phyloP scores from a whole-genome alignment of 1,140 invertebrate species.

The Camponotus pennsylvanicus region DNA sequence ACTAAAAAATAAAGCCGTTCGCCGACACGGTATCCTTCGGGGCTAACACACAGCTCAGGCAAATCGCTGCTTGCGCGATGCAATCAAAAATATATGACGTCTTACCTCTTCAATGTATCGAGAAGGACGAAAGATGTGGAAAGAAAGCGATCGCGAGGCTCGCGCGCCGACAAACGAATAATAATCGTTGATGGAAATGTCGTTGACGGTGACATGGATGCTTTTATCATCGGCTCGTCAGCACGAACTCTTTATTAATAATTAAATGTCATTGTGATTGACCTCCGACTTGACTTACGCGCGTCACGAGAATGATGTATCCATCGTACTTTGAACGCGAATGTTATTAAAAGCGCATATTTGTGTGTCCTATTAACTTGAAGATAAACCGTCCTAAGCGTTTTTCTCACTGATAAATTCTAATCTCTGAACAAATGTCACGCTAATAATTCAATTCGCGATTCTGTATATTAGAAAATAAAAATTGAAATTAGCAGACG shows the following conservation, averaged over 20 bases:
- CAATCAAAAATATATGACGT: conserved; percentile 63
- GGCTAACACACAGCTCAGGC: conserved; percentile 53
- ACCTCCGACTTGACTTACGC: conserved; percentile 44
- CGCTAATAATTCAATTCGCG: not conserved
- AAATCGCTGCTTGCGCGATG: conserved; percentile 64
- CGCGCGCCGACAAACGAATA: conserved; percentile 26
- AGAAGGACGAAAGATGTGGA: conserved; percentile 20
- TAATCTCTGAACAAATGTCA: not conserved
- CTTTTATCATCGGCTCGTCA: conserved; percentile 46
- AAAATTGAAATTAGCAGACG: not conserved
- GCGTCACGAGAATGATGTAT: conserved; percentile 57
- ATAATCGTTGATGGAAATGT: conserved; percentile 55
- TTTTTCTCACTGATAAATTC: not conserved
- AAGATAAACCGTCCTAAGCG: conserved; percentile 3
- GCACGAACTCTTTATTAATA: conserved; percentile 51
- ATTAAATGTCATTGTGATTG: conserved; percentile 57
- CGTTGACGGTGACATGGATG: conserved; percentile 41
- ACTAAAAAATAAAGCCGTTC: conserved; percentile 33
- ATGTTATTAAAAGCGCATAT: conserved; percentile 21
- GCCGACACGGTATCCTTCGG: not conserved
- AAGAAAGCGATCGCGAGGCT: conserved; percentile 32
- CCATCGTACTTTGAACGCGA: conserved; percentile 53
- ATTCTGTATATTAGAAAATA: not conserved
- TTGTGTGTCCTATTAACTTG: conserved; percentile 37
- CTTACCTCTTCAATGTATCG: conserved; percentile 74